phyloP scores from a whole-genome alignment of 2,113 vertebrate species.

The Lethenteron camtschaticum region DNA sequence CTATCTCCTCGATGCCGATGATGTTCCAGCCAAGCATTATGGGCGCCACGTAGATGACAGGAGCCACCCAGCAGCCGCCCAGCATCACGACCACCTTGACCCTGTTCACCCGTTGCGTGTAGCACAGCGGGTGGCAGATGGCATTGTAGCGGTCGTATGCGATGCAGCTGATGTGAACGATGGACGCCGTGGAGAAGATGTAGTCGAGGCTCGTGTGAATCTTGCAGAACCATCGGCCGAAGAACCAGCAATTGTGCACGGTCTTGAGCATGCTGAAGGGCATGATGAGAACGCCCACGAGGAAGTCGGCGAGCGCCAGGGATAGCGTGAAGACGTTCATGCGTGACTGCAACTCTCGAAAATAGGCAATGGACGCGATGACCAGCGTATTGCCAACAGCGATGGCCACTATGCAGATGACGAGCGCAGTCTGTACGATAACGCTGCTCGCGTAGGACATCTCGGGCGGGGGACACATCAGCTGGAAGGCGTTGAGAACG shows the following conservation, averaged over 20 bases:
- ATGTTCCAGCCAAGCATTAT: conserved; percentile 45
- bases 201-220: conserved; percentile 36
- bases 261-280: conserved; percentile 40
- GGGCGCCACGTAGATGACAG: conserved; percentile 41
- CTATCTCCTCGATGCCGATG: conserved; percentile 31
- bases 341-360: conserved; percentile 30
- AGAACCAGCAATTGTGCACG: conserved; percentile 33
- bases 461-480: too few species aligned
- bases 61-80: conserved; percentile 36
- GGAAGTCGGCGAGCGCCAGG: conserved; percentile 34
- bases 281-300: conserved; percentile 38
- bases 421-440: too few species aligned
- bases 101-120: conserved; percentile 40
- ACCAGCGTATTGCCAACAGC: conserved; percentile 36
- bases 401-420: conserved; percentile 20
- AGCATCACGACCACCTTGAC: conserved; percentile 32
- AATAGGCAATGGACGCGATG: conserved; percentile 31
- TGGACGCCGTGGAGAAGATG: conserved; percentile 33
- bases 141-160: conserved; percentile 33
- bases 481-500: too few species aligned
- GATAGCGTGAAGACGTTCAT: conserved; percentile 39
- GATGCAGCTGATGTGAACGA: conserved; percentile 42
- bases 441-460: too few species aligned
- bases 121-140: conserved; percentile 41
- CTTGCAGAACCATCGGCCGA: conserved; percentile 34